Conservation (phyloP, 2,113 vertebrate species). For the Colistium nudipinnis region DNA sequence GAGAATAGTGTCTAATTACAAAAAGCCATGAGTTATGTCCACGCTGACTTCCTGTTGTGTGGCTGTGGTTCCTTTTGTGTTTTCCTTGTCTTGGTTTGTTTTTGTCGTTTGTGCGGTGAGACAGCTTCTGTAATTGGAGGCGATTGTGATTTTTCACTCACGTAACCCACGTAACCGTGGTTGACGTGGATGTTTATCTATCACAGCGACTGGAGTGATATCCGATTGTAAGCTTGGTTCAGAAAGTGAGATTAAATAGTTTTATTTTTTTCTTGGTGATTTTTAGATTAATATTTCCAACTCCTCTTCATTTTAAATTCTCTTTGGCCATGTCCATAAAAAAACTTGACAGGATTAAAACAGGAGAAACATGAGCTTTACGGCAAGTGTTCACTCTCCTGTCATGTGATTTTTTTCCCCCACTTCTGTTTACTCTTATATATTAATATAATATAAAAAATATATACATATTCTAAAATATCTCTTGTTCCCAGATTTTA, state of each 20-base stretch:
- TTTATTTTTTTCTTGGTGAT: constrained; percentile 1
- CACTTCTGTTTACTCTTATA: no score
- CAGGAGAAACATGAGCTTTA: no score
- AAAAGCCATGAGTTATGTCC: constrained; percentile 6
- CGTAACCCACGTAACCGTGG: constrained; percentile 6
- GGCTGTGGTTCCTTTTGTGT: constrained; percentile 1
- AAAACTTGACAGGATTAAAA: no score
- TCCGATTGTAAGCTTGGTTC: constrained; percentile 1
- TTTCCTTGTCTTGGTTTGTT: constrained; percentile 21
- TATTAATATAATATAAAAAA: no score
- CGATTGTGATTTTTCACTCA: constrained; percentile 32
- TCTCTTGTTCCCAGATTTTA: no score
- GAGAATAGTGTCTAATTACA: constrained; percentile 13
- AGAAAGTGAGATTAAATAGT: constrained; percentile 22
- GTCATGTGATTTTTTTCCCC: no score
- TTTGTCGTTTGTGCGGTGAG: neutral
- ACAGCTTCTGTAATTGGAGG: constrained; percentile 16
- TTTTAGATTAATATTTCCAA: constrained; percentile 30
- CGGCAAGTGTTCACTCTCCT: no score
- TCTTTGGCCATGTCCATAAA: neutral
- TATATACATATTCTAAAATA: no score
- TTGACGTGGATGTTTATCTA: neutral
- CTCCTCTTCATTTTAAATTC: constrained; percentile 9
- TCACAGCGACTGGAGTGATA: neutral
- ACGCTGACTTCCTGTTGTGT: constrained; percentile 8